Percentiles rank a stretch among this genome's conserved stretches.
phyloP scores from a whole-genome alignment of 2,113 vertebrate species.

The Tachysurus vachellii region DNA sequence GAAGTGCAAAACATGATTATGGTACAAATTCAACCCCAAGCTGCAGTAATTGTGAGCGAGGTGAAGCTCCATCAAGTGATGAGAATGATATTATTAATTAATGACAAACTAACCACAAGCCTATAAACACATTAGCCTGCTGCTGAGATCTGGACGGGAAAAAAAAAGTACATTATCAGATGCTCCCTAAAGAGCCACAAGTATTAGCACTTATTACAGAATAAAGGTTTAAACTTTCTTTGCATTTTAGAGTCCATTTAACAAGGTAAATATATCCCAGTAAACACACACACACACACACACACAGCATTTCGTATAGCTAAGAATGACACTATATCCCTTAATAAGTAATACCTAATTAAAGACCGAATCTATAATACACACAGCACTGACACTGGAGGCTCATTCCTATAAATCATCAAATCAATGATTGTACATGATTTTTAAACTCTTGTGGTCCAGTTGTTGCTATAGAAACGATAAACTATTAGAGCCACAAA shows the following conservation, averaged over 20 bases:
- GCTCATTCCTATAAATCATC: not conserved
- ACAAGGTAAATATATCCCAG: not conserved
- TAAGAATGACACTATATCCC: not conserved
- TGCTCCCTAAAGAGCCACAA: not conserved
- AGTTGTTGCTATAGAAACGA: not conserved
- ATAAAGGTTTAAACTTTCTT: not conserved
- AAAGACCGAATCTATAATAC: not conserved
- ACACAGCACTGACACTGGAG: not conserved
- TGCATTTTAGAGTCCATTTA: not conserved
- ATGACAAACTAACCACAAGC: not conserved
- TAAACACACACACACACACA: not conserved
- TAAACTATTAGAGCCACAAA: not conserved
- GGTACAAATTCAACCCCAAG: not conserved
- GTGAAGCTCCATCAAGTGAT: not conserved
- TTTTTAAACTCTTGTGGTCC: not conserved
- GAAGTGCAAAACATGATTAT: not conserved
- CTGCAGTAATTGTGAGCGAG: not conserved
- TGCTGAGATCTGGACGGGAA: not conserved
- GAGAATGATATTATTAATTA: conserved; percentile 13
- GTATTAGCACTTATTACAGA: not conserved
- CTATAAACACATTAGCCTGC: not conserved
- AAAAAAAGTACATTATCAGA: not conserved
- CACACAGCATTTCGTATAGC: not conserved
- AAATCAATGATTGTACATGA: not conserved
- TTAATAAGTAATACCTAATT: not conserved